These are phyloP conservation scores for Hemitrygon akajei DNA, from an alignment of 2,797 vertebrate genomes.

Conservation along the genomic window DNA sequence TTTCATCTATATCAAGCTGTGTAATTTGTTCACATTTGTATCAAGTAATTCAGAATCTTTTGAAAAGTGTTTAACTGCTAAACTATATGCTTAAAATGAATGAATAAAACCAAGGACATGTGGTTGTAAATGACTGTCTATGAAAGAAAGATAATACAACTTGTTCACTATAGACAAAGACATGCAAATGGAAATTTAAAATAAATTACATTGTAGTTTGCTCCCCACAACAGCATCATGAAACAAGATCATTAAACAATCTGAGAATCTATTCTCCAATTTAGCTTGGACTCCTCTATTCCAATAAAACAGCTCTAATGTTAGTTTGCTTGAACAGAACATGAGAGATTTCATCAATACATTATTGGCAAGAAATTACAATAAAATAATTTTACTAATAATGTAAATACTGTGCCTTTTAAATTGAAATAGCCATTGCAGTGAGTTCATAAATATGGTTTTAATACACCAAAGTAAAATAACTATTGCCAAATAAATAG, in stretches of 20 bases:
- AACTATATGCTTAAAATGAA: not conserved
- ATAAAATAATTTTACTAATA: not conserved
- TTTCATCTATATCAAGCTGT: not conserved
- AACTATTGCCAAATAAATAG: not conserved
- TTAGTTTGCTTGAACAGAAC: not conserved
- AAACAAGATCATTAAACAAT: not conserved
- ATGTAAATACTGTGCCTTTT: not conserved
- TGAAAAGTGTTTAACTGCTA: not conserved
- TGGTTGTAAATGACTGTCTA: not conserved
- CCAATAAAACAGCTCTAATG: not conserved
- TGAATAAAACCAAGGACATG: not conserved
- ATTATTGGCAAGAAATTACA: constrained; percentile 17
- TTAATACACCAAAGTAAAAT: not conserved
- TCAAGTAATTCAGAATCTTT: not conserved
- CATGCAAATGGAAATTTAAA: not conserved
- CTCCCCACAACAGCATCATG: not conserved
- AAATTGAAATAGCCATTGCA: not conserved
- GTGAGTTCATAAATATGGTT: not conserved
- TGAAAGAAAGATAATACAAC: not conserved
- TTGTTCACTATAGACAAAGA: not conserved
- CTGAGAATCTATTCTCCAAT: not conserved
- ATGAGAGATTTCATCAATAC: not conserved
- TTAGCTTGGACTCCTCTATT: not conserved
- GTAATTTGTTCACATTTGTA: not conserved
- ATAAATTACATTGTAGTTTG: not conserved